A percentile compares a stretch with the other conserved stretches of the same genome.
These are phyloP conservation scores for Anthopleura xanthogrammica DNA, from an alignment of 92 coral and sea anemone genomes.

Conservation along the genomic window DNA sequence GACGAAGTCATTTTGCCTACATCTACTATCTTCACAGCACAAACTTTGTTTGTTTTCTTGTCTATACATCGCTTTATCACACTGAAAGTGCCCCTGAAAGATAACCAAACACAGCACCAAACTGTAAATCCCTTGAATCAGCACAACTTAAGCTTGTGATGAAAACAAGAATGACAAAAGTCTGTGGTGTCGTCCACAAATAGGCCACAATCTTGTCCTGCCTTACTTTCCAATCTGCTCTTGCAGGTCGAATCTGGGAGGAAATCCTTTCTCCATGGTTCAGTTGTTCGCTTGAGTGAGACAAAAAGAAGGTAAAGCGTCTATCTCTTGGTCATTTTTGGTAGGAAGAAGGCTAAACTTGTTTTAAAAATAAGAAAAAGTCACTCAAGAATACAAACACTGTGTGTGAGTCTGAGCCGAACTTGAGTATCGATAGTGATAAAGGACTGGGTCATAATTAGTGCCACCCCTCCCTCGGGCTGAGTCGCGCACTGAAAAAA, in stretches of 20 bases:
- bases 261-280: conserved; percentile 93
- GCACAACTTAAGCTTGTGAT: not conserved
- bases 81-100: conserved; percentile 95
- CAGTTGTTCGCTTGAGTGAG: conserved; percentile 21
- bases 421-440: conserved; percentile 10
- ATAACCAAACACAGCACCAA: conserved; percentile 30
- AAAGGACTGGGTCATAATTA: conserved; percentile 24
- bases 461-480: conserved; percentile 41
- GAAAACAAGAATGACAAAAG: conserved; percentile 1
- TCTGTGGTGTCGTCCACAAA: not conserved
- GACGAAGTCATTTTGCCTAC: conserved; percentile 87
- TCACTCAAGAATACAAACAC: conserved; percentile 26
- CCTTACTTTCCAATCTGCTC: conserved; percentile 99
- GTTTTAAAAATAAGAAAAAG: not conserved
- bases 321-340: conserved; percentile 31
- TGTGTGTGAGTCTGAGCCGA: not conserved
- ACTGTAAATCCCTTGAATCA: conserved; percentile 15
- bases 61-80: conserved; percentile 94
- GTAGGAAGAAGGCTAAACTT: not conserved
- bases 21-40: conserved; percentile 99
- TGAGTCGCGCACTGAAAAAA: not conserved
- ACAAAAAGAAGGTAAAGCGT: conserved; percentile 11
- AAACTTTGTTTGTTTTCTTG: conserved; percentile 80
- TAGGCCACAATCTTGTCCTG: conserved; percentile 10
- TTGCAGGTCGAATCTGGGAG: conserved; percentile 92